Conservation (phyloP, 2,797 vertebrate genomes). For the Spondyliosoma cantharus region DNA sequence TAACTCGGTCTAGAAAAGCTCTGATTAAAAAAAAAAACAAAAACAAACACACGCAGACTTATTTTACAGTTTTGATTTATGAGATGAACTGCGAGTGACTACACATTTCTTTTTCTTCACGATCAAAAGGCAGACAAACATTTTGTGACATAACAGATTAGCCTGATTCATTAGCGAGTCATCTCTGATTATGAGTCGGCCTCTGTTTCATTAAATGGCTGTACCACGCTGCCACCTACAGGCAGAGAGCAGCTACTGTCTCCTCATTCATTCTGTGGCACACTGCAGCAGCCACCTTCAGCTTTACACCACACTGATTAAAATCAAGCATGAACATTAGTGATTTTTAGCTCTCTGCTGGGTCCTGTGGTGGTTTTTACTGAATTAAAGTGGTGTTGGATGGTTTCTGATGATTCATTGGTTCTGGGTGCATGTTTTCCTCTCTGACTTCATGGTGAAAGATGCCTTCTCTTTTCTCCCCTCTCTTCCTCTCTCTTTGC, state of each 20-base stretch:
- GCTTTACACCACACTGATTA: not conserved
- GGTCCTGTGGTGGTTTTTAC: constrained; percentile 30
- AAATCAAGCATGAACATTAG: constrained; percentile 12
- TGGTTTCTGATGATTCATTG: constrained; percentile 21
- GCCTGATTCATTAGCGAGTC: constrained; percentile 7
- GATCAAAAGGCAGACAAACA: not conserved
- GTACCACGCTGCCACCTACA: constrained; percentile 69
- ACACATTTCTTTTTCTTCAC: not conserved
- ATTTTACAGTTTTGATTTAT: not conserved
- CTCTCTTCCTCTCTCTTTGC: constrained; percentile 6
- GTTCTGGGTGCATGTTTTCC: constrained; percentile 42
- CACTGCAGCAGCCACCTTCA: not conserved
- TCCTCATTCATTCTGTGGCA: not conserved
- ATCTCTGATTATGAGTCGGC: constrained; percentile 5
- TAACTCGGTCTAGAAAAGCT: not conserved
- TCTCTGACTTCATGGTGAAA: constrained; percentile 56
- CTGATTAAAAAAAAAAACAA: not conserved
- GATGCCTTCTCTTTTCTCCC: constrained; percentile 17
- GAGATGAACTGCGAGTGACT: constrained; percentile 15
- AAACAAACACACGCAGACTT: constrained; percentile 7
- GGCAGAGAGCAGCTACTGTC: constrained; percentile 11
- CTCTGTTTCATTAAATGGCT: constrained; percentile 18
- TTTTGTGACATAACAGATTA: not conserved
- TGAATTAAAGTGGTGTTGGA: constrained; percentile 35
- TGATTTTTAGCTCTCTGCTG: constrained; percentile 7